Evolutionary conservation across 2,888 invertebrate species (phyloP).

Genomic region (Brachyptera risi): DNA sequence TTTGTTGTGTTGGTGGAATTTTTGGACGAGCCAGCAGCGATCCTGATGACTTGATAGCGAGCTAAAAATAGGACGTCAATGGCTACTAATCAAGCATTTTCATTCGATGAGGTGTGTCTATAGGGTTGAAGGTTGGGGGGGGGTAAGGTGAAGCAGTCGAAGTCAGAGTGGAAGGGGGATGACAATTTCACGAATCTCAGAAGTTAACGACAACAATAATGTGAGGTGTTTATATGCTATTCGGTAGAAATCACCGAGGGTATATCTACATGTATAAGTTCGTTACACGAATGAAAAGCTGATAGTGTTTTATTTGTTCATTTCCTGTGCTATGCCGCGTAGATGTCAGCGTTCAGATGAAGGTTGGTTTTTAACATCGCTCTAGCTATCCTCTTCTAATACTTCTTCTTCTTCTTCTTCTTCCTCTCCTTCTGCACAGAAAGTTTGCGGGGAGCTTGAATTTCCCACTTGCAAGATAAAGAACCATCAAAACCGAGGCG

Average conservation of each 20-base stretch:
- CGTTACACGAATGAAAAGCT: constrained; percentile 1
- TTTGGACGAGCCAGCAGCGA: constrained; percentile 7
- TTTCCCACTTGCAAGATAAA: constrained; percentile 19
- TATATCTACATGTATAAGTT: too few relatives aligned
- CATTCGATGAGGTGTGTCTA: background rate
- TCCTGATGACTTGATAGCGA: constrained; percentile 26
- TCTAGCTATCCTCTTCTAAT: too few relatives aligned
- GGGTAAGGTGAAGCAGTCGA: constrained; percentile 4
- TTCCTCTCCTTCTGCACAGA: too few relatives aligned
- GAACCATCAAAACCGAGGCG: constrained; percentile 8
- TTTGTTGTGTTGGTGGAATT: too few relatives aligned
- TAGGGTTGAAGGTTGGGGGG: background rate
- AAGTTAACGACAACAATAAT: constrained; percentile 21
- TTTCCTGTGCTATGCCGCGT: constrained; percentile 24
- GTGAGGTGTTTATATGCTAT: constrained; percentile 15
- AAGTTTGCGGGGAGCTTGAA: constrained; percentile 18
- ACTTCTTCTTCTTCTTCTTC: too few relatives aligned
- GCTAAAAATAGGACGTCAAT: constrained; percentile 5
- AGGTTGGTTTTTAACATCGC: constrained; percentile 13
- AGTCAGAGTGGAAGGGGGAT: background rate
- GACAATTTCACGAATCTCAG: constrained; percentile 13
- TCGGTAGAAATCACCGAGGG: constrained; percentile 4
- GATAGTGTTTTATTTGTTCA: constrained; percentile 30
- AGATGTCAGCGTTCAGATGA: constrained; percentile 25
- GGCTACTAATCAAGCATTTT: constrained; percentile 14